Percentiles rank a stretch among this genome's conserved stretches.
phyloP scores from a whole-genome alignment of 1,140 invertebrate species.

The Drosophila pseudoobscura region DNA sequence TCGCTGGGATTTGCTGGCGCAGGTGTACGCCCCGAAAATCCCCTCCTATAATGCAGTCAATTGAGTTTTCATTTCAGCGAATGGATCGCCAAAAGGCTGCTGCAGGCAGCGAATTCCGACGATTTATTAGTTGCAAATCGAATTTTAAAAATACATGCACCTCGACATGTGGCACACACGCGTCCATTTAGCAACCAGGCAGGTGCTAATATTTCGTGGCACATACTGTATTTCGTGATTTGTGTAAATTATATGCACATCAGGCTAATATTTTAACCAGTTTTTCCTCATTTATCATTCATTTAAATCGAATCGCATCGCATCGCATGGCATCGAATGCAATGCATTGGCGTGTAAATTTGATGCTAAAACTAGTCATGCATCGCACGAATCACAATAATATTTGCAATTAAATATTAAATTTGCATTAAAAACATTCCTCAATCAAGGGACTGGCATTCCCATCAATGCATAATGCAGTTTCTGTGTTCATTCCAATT shows the following conservation, averaged over 20 bases:
- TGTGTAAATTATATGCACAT: slow-evolving; percentile 10
- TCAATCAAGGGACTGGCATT: background rate
- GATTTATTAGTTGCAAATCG: slow-evolving; percentile 65
- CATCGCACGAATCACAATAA: slow-evolving; percentile 14
- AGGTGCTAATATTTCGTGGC: slow-evolving; percentile 2
- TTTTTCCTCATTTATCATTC: slow-evolving; percentile 33
- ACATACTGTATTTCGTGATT: slow-evolving; percentile 5
- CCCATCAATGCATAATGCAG: slow-evolving; percentile 38
- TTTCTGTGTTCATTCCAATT: slow-evolving; percentile 46
- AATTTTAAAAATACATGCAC: slow-evolving; percentile 38
- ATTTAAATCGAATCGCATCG: slow-evolving; percentile 23
- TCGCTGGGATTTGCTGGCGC: slow-evolving; percentile 32
- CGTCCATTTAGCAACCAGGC: slow-evolving; percentile 13
- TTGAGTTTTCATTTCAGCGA: slow-evolving; percentile 62
- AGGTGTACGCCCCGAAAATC: slow-evolving; percentile 21
- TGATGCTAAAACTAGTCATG: slow-evolving; percentile 44
- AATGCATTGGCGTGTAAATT: slow-evolving; percentile 42
- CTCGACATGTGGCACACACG: background rate
- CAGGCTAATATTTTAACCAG: slow-evolving; percentile 32
- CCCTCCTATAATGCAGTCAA: slow-evolving; percentile 66
- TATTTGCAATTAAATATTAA: slow-evolving; percentile 47
- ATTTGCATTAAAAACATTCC: slow-evolving; percentile 23
- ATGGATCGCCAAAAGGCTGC: slow-evolving; percentile 33
- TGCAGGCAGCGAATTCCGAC: slow-evolving; percentile 15
- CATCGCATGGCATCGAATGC: slow-evolving; percentile 23